Evolutionary conservation across 2,888 invertebrate species (phyloP).

Genomic region (Mylabris sibirica): DNA sequence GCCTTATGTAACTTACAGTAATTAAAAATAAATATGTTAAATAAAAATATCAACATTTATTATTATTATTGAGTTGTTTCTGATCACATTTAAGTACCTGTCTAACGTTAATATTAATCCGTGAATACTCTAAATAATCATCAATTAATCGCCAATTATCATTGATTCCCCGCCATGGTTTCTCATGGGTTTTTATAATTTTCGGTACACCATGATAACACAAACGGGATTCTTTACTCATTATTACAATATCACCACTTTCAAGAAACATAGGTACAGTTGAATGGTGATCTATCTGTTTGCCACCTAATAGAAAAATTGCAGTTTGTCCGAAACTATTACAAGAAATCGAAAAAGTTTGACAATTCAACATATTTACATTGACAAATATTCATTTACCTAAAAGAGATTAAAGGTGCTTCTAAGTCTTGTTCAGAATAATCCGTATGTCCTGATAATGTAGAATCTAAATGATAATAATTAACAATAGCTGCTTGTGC

Average conservation of each 20-base stretch:
- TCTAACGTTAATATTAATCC: slow-evolving; percentile 94
- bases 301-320: slow-evolving; percentile 91
- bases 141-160: slow-evolving; percentile 65
- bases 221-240: slow-evolving; percentile 85
- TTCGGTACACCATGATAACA: slow-evolving; percentile 95
- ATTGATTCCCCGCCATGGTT: slow-evolving; percentile 62
- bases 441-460: slow-evolving; percentile 93
- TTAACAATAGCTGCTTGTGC: slow-evolving; percentile 97
- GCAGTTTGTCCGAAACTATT: slow-evolving; percentile 93
- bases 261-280: slow-evolving; percentile 73
- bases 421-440: slow-evolving; percentile 86
- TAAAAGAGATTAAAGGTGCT: slow-evolving; percentile 91
- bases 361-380: slow-evolving; percentile 9
- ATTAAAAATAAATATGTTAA: slow-evolving; percentile 31
- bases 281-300: slow-evolving; percentile 71
- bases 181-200: slow-evolving; percentile 67
- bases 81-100: slow-evolving; percentile 80
- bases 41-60: not conserved
- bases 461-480: slow-evolving; percentile 93
- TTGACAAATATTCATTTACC: slow-evolving; percentile 66
- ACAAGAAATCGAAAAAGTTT: slow-evolving; percentile 13
- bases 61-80: slow-evolving; percentile 51
- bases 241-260: slow-evolving; percentile 91
- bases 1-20: slow-evolving; percentile 49
- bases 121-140: slow-evolving; percentile 72